A percentile compares a stretch with the other conserved stretches of the same genome.
Conservation (phyloP, 2,113 vertebrate species). For the Guaruba guarouba region DNA sequence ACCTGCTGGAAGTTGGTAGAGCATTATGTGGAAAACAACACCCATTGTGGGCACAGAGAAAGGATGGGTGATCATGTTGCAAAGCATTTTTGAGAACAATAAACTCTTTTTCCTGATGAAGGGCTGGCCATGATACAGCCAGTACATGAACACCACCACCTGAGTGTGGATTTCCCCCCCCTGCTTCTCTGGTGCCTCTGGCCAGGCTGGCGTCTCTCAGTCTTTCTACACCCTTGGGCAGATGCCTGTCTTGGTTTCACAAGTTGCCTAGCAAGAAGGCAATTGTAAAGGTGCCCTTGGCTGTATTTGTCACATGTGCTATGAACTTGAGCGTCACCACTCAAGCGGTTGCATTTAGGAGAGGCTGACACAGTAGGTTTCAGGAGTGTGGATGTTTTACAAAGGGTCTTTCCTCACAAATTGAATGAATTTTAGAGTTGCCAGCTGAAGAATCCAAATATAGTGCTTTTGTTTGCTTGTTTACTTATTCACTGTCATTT, state of each 20-base stretch:
- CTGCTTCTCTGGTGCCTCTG: background rate
- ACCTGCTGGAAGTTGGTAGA: background rate
- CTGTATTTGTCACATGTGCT: background rate
- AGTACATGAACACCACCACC: background rate
- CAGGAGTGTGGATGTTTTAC: background rate
- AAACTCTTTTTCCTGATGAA: background rate
- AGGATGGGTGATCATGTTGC: background rate
- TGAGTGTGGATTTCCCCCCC: accelerated
- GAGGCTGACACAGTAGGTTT: background rate
- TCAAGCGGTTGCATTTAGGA: background rate
- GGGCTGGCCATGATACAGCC: background rate
- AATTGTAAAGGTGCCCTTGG: background rate
- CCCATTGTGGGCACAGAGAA: background rate
- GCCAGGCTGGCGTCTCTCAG: background rate
- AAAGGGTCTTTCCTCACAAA: background rate
- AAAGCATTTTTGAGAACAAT: background rate
- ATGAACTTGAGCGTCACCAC: background rate
- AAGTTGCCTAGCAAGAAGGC: background rate
- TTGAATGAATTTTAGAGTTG: background rate
- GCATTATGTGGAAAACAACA: background rate
- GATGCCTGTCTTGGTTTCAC: background rate
- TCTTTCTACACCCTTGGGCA: background rate
- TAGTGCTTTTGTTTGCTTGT: background rate
- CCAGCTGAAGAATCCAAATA: background rate
- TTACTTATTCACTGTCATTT: background rate